These are phyloP conservation scores for Megathymus violae DNA, from an alignment of 1,140 invertebrate genomes.

Conservation along the genomic window DNA sequence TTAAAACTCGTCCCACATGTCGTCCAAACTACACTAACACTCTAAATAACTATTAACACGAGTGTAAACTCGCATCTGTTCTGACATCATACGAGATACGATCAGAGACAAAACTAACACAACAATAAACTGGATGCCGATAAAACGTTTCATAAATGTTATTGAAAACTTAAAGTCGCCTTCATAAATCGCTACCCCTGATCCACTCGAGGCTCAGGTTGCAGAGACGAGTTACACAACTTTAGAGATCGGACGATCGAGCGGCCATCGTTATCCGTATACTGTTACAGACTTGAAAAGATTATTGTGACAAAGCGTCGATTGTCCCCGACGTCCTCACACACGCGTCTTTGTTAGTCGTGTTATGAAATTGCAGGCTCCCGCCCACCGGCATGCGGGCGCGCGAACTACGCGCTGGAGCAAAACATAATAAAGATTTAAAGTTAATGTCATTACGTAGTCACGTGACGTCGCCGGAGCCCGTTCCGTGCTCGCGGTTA, in stretches of 20 bases:
- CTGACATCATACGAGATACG: background rate
- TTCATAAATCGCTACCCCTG: slow-evolving; percentile 12
- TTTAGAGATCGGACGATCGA: slow-evolving; percentile 13
- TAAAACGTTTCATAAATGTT: background rate
- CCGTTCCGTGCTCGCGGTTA: no score
- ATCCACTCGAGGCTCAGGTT: slow-evolving; percentile 15
- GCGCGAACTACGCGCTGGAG: background rate
- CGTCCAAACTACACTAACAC: no score
- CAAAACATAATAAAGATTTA: background rate
- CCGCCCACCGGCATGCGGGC: slow-evolving; percentile 15
- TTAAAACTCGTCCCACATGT: no score
- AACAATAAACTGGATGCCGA: background rate
- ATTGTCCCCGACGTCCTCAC: slow-evolving; percentile 2
- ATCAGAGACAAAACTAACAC: background rate
- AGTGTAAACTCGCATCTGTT: no score
- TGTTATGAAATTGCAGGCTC: slow-evolving; percentile 1
- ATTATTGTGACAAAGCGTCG: slow-evolving; percentile 24
- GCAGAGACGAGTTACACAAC: slow-evolving; percentile 21
- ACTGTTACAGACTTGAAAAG: slow-evolving; percentile 27
- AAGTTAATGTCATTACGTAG: no score
- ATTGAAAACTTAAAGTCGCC: slow-evolving; percentile 6
- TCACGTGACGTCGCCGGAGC: no score
- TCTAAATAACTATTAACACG: no score
- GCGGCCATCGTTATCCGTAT: background rate
- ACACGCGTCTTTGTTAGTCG: slow-evolving; percentile 1